Percentiles rank a stretch among this genome's conserved stretches.
Conservation (phyloP, 1,140 invertebrate species). For the Schlechtendalia chinensis region DNA sequence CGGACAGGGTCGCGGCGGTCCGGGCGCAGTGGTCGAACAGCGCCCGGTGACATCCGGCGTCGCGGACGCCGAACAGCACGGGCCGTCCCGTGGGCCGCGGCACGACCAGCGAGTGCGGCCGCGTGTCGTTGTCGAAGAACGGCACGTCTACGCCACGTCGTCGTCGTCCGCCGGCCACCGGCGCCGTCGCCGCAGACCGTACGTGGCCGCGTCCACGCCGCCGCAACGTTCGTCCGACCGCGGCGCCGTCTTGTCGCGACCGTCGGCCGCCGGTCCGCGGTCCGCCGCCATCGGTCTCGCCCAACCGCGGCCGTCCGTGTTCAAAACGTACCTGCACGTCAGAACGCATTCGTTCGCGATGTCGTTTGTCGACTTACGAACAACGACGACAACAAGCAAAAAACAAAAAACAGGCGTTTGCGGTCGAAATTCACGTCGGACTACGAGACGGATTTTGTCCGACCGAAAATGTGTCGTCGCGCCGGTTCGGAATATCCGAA, state of each 20-base stretch:
- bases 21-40: conserved; percentile 5
- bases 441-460: too few relatives aligned
- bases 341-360: neutral
- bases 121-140: conserved; percentile 8
- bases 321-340: neutral
- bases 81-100: neutral
- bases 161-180: neutral
- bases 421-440: too few relatives aligned
- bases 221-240: neutral
- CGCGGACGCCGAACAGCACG: neutral
- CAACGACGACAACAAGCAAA: too few relatives aligned
- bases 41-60: neutral
- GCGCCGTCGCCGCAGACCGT: neutral
- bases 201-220: neutral
- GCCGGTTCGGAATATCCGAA: too few relatives aligned
- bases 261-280: too few relatives aligned
- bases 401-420: too few relatives aligned
- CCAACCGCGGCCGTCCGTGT: conserved; percentile 27
- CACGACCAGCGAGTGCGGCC: neutral
- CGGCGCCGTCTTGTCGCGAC: neutral
- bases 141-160: neutral
- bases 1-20: neutral
- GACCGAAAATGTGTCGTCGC: too few relatives aligned
- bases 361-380: neutral
- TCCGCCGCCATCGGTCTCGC: neutral